Evolutionary conservation across 2,113 vertebrate species (phyloP).

Genomic region (Ginglymostoma cirratum): DNA sequence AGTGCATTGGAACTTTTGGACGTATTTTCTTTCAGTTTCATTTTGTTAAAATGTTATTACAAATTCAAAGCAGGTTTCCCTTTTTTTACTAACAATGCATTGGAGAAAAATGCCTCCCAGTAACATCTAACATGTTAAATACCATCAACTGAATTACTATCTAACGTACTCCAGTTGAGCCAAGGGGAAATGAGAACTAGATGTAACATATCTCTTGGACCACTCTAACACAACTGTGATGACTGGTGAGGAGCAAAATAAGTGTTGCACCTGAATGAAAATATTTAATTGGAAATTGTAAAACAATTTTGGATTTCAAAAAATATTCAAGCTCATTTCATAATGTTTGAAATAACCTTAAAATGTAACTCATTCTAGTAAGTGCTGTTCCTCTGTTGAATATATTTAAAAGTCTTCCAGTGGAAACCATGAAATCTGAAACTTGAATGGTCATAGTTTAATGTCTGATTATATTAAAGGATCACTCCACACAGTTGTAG

Average conservation of each 20-base stretch:
- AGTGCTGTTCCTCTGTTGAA: not conserved
- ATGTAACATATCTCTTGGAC: not conserved
- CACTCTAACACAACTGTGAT: not conserved
- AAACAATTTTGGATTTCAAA: not conserved
- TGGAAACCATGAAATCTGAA: not conserved
- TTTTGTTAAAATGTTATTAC: not conserved
- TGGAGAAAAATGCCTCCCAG: not conserved
- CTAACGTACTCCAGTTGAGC: not conserved
- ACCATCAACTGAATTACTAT: not conserved
- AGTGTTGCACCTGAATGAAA: not conserved
- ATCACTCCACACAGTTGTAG: not conserved
- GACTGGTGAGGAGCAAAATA: not conserved
- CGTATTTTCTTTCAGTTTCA: not conserved
- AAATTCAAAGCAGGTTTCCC: not conserved
- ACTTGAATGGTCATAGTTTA: not conserved
- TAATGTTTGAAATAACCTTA: not conserved
- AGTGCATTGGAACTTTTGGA: not conserved
- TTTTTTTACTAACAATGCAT: not conserved
- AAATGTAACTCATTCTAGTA: not conserved
- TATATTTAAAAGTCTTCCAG: not conserved
- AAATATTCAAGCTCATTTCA: not conserved
- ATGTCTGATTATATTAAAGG: not conserved
- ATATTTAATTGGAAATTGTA: not conserved
- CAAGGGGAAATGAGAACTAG: not conserved
- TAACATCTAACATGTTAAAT: not conserved